Evolutionary conservation across 2,797 vertebrate species (phyloP), one percentile per base, ranked within the genome.

Genomic region (Octomys mimax): DNA sequence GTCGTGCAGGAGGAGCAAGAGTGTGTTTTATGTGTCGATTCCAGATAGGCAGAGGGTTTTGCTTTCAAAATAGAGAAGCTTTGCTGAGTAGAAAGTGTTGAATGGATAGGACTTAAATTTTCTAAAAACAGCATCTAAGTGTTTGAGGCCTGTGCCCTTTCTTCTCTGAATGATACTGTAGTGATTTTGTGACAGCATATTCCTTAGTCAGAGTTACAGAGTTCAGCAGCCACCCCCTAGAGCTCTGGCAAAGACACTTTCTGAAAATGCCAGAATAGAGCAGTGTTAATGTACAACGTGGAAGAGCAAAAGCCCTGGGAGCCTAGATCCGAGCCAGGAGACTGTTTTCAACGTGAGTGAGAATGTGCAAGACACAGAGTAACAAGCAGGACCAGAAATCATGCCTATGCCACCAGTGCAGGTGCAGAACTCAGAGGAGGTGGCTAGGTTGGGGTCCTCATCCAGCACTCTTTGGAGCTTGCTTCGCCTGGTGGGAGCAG

Each of bases 251-350:
- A 82, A 95, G 57, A 33, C 70, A 49, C 42, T 95, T 77, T 93
- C 71, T 1, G n/a, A 89, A 97, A 94, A 95, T 85, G 96, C 95
- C 96, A 98, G 92, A 89, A 75, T 24, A 64, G 89, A 92, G 83
- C 93, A 64, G 64, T 87, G 57, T 87, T 89, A 96, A 97, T 89
- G 83, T 86, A 78, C 88, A 78, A 26, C 1, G n/a, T 28, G 46
- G 85, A 93, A 73, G 87, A 89, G 84, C 77, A 73, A 78, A 79
- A 62, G 36, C 96, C 95, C 94, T 87, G 94, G 93, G 93, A 87
- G 61, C 85, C 85, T 52, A 42, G 91, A 75, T 84, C 75, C 14
- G 68, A 92, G 95, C 95, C 96, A 97, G 95, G 88, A 92, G 93
- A 89, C 83, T 1, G 8, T 80, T 92, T 94, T 77, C 87, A 93